These are phyloP conservation scores for Drosophila sordidula DNA, from an alignment of 2,888 invertebrate genomes.

Conservation along the genomic window DNA sequence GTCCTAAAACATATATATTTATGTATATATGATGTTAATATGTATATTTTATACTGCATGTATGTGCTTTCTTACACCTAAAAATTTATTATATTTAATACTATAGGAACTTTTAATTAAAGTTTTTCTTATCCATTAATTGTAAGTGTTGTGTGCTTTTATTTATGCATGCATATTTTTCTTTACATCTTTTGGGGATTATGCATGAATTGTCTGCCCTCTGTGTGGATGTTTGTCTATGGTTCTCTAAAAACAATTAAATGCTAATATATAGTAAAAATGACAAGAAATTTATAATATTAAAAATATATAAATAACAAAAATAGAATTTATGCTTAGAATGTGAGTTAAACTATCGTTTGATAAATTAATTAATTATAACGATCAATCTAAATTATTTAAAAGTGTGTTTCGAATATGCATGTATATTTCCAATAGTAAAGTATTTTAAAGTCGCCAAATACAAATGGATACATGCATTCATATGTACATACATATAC, in stretches of 20 bases:
- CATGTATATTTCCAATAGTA: slow-evolving; percentile 15
- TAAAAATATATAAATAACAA: slow-evolving; percentile 10
- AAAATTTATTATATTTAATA: slow-evolving; percentile 49
- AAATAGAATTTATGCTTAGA: slow-evolving; percentile 4
- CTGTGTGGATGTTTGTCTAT: neutral
- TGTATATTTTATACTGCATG: slow-evolving; percentile 16
- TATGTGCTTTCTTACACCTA: slow-evolving; percentile 26
- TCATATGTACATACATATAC: no score
- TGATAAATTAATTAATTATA: slow-evolving; percentile 9
- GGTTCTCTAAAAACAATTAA: neutral
- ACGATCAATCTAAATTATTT: slow-evolving; percentile 1
- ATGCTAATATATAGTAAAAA: neutral
- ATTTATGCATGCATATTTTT: neutral
- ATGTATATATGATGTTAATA: slow-evolving; percentile 7
- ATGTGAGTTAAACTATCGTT: no score
- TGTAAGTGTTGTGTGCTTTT: slow-evolving; percentile 1
- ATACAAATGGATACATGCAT: no score
- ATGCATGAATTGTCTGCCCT: neutral
- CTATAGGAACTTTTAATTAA: slow-evolving; percentile 75
- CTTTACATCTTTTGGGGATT: slow-evolving; percentile 1
- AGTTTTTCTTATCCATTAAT: slow-evolving; percentile 50
- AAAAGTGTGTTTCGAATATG: slow-evolving; percentile 10
- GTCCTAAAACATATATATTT: slow-evolving; percentile 21
- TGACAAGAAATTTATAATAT: neutral
- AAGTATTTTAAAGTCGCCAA: slow-evolving; percentile 7